Percentiles rank a stretch among this genome's conserved stretches.
Conservation (phyloP, 2,888 invertebrate species). For the Clitarchus hookeri region DNA sequence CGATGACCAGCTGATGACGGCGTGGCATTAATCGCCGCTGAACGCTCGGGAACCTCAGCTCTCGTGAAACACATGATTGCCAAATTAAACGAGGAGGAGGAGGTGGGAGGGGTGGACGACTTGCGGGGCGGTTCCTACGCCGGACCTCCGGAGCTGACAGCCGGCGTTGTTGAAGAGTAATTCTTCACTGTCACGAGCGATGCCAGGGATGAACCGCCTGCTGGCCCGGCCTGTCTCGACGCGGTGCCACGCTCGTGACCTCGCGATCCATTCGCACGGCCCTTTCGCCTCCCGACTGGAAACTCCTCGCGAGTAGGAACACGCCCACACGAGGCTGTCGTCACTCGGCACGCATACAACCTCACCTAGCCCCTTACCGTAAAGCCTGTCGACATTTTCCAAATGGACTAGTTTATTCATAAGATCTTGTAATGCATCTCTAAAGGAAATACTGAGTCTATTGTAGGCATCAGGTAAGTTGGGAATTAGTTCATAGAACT, state of each 20-base stretch:
- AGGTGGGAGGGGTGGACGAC: background rate
- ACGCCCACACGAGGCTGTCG: no score
- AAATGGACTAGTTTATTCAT: no score
- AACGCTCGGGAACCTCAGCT: background rate
- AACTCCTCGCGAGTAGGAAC: background rate
- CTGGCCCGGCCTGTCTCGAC: background rate
- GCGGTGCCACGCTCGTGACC: no score
- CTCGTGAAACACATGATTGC: constrained; percentile 17
- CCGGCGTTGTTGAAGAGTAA: background rate
- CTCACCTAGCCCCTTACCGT: no score
- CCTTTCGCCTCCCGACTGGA: background rate
- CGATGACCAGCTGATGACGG: background rate
- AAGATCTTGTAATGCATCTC: no score
- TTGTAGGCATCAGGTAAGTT: no score
- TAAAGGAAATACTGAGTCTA: no score
- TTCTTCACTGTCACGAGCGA: constrained; percentile 16
- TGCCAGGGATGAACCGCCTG: background rate
- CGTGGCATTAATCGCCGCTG: constrained; percentile 11
- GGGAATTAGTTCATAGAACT: no score
- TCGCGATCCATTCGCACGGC: background rate
- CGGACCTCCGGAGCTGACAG: background rate
- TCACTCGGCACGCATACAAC: no score
- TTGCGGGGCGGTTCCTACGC: background rate
- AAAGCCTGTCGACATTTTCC: no score
- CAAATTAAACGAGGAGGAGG: background rate